phyloP scores from a whole-genome alignment of 2,888 invertebrate genomes.

The Philereme transversata region DNA sequence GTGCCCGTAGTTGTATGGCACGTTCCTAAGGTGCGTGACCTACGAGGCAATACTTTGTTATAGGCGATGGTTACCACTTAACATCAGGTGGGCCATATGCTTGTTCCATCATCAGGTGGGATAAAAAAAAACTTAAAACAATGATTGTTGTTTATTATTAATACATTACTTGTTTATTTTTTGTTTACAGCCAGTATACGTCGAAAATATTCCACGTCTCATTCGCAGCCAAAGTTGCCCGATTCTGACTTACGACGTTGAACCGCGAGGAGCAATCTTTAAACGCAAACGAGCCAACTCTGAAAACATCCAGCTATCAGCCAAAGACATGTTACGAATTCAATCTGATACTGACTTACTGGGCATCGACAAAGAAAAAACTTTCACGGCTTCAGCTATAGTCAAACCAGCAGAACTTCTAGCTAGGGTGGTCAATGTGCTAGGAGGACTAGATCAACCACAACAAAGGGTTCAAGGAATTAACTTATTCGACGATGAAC shows the following conservation, averaged over 20 bases:
- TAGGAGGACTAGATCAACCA: slow-evolving; percentile 85
- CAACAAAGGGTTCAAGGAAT: slow-evolving; percentile 80
- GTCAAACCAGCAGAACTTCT: slow-evolving; percentile 90
- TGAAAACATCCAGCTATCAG: slow-evolving; percentile 81
- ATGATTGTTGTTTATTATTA: no score
- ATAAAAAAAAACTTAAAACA: no score
- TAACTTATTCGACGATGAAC: slow-evolving; percentile 88
- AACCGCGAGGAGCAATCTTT: slow-evolving; percentile 72
- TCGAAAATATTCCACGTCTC: slow-evolving; percentile 79
- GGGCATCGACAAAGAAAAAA: slow-evolving; percentile 90
- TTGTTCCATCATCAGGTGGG: no score
- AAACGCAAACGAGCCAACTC: slow-evolving; percentile 86
- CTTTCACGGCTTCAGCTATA: slow-evolving; percentile 88
- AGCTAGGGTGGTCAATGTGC: slow-evolving; percentile 90
- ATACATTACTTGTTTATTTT: slow-evolving; percentile 5
- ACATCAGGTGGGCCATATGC: no score
- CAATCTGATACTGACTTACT: slow-evolving; percentile 92
- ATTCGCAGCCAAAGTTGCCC: slow-evolving; percentile 88
- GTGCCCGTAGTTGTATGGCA: no score
- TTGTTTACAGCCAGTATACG: slow-evolving; percentile 88
- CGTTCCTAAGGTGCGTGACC: no score
- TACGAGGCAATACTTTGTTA: no score
- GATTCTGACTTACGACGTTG: slow-evolving; percentile 86
- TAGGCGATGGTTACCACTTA: no score
- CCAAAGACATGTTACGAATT: slow-evolving; percentile 84